Conservation (phyloP, 2,888 invertebrate species). For the Cantharis nigra region DNA sequence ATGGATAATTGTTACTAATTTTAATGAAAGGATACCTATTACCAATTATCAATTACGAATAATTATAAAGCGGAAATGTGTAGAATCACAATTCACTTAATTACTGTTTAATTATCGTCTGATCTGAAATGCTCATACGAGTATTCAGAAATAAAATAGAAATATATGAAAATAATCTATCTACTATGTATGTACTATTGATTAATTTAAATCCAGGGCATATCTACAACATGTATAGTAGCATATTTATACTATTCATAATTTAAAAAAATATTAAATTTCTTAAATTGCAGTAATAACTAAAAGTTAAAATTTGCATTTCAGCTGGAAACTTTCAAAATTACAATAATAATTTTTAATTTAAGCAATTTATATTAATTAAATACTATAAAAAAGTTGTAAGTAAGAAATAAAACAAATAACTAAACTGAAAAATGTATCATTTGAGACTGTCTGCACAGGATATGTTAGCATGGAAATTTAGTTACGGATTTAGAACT, state of each 20-base stretch:
- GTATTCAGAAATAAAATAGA: neutral
- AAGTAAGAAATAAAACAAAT: neutral
- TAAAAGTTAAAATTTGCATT: neutral
- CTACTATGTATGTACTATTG: too few relatives aligned
- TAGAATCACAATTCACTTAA: too few relatives aligned
- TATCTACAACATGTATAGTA: too few relatives aligned
- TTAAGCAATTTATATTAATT: neutral
- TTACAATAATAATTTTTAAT: neutral
- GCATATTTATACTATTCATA: neutral
- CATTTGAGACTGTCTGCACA: neutral
- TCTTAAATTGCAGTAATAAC: neutral
- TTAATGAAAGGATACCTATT: neutral
- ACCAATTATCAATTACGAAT: neutral
- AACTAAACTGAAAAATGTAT: neutral
- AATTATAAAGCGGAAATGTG: too few relatives aligned
- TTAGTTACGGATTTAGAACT: neutral
- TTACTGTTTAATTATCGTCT: too few relatives aligned
- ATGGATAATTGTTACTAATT: neutral
- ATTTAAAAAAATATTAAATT: neutral
- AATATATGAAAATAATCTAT: neutral
- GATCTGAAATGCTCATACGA: neutral
- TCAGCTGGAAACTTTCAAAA: neutral
- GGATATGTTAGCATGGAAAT: neutral
- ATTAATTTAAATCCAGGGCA: too few relatives aligned
- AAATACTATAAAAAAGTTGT: neutral